Evolutionary conservation across 1,140 invertebrate genomes (phyloP).

Genomic region (Polypedilum vanderplanki): DNA sequence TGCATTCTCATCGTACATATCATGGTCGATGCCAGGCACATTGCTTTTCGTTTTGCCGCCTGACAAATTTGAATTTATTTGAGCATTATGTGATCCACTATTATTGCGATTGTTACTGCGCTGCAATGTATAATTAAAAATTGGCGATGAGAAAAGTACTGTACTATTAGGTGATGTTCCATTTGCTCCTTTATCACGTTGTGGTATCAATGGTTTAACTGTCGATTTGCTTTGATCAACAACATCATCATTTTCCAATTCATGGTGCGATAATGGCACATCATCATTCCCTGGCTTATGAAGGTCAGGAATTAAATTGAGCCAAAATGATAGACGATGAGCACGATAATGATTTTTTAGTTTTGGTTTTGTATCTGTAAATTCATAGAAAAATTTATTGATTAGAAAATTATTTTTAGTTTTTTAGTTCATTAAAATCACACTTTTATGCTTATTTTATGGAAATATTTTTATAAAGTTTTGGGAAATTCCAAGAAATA

Average conservation of each 20-base stretch:
- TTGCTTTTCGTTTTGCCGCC: conserved; percentile 29
- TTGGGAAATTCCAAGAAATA: too few species aligned
- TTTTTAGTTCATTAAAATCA: too few species aligned
- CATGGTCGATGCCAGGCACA: conserved; percentile 29
- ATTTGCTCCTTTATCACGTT: conserved; percentile 44
- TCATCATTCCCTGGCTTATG: conserved; percentile 81
- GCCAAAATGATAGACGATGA: conserved; percentile 90
- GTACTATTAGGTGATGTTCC: conserved; percentile 35
- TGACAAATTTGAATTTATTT: conserved; percentile 37
- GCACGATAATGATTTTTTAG: conserved; percentile 91
- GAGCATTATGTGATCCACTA: conserved; percentile 34
- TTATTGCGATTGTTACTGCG: conserved; percentile 38
- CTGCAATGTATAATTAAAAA: conserved; percentile 45
- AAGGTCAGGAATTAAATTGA: conserved; percentile 91
- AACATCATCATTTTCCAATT: conserved; percentile 66
- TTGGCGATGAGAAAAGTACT: conserved; percentile 40
- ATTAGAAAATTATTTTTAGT: too few species aligned
- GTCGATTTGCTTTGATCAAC: conserved; percentile 46
- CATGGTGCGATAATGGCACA: conserved; percentile 77
- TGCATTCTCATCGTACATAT: conserved; percentile 33
- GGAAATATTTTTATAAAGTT: too few species aligned
- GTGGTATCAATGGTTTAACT: conserved; percentile 48
- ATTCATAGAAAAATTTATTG: conserved; percentile 27
- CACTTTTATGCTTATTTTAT: too few species aligned
- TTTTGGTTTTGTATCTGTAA: conserved; percentile 76